Conservation (phyloP, 2,797 vertebrate species). For the Acanthornis magna region DNA sequence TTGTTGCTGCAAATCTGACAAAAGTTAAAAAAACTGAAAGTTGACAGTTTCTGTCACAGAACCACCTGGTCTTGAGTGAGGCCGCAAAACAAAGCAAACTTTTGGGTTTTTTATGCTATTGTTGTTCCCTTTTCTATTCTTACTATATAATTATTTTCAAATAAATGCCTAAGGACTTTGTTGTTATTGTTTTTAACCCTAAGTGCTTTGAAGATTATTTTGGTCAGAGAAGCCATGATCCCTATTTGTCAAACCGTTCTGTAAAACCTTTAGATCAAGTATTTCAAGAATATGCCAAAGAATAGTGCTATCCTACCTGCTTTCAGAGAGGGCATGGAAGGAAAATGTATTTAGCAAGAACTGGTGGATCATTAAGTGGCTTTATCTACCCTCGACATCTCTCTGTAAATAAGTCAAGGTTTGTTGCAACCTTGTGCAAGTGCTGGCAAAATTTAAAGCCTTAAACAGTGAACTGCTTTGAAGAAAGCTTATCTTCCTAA, state of each 20-base stretch:
- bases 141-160: neutral
- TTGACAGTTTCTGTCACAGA: neutral
- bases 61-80: neutral
- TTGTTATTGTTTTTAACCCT: neutral
- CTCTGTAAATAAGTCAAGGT: constrained; percentile 88
- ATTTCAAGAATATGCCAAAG: neutral
- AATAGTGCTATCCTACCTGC: neutral
- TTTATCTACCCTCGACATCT: constrained; percentile 79
- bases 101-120: neutral
- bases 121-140: neutral
- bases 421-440: constrained; percentile 76
- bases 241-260: neutral
- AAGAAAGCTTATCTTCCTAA: constrained; percentile 66
- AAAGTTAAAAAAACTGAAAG: neutral
- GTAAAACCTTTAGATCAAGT: neutral
- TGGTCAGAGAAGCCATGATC: neutral
- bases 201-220: neutral
- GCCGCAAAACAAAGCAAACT: neutral
- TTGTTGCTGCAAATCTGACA: neutral
- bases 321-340: constrained; percentile 44
- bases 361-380: constrained; percentile 75
- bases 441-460: constrained; percentile 80
- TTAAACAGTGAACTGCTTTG: constrained; percentile 81
- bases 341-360: constrained; percentile 71
- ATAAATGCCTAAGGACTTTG: neutral